Evolutionary conservation across 2,888 invertebrate genomes (phyloP), one percentile per base, ranked within the genome.

Genomic region (Dyspetes luteomarginatus): DNA sequence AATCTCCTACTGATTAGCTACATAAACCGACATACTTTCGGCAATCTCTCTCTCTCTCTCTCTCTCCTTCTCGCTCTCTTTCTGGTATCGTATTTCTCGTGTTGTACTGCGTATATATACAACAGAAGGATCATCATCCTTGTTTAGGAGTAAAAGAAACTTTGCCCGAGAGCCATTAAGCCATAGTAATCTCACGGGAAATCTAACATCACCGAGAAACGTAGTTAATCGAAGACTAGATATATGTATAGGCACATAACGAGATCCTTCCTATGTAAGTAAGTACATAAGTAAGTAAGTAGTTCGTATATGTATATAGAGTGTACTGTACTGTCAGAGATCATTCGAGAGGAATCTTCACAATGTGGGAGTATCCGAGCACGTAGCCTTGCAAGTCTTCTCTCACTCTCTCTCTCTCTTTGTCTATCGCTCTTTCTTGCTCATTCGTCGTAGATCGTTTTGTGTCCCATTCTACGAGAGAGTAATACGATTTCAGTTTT

Each of bases 141-240:
- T 81, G 80, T 76, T 81, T 76, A 76, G 81, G 62, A 81, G 81
- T 43, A 22, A 73, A 81, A 81, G 76, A 81, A 77, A 81, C 68
- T 81, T 81, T 55, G 68, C 36, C 43, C 17, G 56, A 62, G 68
- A 68, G 64, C 81, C 76, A 73, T 77, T 81, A 76, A 81, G 76
- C 76, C 56, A 19, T 56, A 56, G 81, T 81, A 81, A 81, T 81
- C 81, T 81, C 81, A 64, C 72, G 76, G 76, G 81, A 81, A 81
- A 81, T 81, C 81, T 81, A 81, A 81, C 81, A 81, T 81, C 56
- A 52, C 56, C 60, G 55, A 68, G 76, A 45, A 74, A 76, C 67
- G 56, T 43, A 73, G 76, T 81, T 81, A 81, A 81, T 81, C 81
- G 76, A 73, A 81, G 72, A 64, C 41, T 4, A 68, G 17, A 41